phyloP scores from a whole-genome alignment of 2,113 vertebrate genomes.

The Carlito syrichta region DNA sequence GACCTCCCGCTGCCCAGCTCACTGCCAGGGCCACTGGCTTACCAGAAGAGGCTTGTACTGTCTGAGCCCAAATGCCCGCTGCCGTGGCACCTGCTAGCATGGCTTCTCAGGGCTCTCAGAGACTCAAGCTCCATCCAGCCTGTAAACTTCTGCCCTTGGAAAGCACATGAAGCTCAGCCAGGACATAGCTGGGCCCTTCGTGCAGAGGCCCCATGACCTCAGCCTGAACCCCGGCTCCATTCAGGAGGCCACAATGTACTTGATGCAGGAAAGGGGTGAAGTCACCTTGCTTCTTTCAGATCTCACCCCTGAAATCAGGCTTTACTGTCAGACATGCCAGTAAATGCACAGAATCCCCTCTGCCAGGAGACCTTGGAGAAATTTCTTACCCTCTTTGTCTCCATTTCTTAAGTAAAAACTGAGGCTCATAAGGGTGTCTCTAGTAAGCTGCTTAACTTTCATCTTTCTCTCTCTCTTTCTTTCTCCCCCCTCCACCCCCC shows the following conservation, averaged over 20 bases:
- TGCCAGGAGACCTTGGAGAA: not conserved
- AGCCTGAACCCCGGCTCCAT: not conserved
- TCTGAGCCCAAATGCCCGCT: not conserved
- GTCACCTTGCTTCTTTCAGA: not conserved
- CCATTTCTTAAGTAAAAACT: not conserved
- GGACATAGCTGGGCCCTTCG: not conserved
- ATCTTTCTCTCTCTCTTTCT: too few relatives aligned
- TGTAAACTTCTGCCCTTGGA: not conserved
- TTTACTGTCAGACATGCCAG: not conserved
- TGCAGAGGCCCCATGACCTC: not conserved
- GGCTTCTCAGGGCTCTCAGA: not conserved
- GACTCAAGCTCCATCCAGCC: not conserved
- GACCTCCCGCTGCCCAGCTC: accelerated
- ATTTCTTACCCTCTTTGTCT: not conserved
- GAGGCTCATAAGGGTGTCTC: not conserved
- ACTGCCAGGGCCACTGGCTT: not conserved
- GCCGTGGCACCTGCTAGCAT: not conserved
- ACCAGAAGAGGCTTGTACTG: not conserved
- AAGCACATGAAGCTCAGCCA: not conserved
- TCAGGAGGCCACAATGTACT: not conserved
- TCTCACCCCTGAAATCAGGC: not conserved
- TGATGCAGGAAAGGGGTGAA: accelerated
- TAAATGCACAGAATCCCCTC: not conserved
- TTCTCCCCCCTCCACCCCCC: too few relatives aligned
- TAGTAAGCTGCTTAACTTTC: not conserved